phyloP scores from a whole-genome alignment of 2,113 vertebrate species.

The Callorhinus ursinus region DNA sequence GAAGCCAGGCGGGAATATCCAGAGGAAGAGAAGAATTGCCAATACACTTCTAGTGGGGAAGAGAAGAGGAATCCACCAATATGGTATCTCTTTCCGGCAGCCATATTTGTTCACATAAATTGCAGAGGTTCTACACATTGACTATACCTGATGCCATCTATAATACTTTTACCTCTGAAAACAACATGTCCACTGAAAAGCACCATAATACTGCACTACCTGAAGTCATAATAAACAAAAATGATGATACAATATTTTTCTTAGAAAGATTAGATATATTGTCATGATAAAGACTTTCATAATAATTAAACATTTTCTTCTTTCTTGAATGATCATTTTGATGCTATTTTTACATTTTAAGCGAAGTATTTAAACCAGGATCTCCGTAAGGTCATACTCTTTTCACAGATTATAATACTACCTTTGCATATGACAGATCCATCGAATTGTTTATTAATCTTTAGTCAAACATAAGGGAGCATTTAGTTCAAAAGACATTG shows the following conservation, averaged over 20 bases:
- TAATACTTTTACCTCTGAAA: not conserved
- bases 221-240: not conserved
- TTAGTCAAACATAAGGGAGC: not conserved
- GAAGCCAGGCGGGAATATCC: not conserved
- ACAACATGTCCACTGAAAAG: not conserved
- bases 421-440: not conserved
- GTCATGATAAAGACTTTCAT: not conserved
- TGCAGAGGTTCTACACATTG: not conserved
- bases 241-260: not conserved
- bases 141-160: not conserved
- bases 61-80: not conserved
- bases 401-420: not conserved
- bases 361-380: not conserved
- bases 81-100: not conserved
- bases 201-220: not conserved
- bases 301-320: not conserved
- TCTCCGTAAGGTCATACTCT: not conserved
- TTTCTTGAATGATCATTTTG: not conserved
- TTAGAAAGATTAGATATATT: not conserved
- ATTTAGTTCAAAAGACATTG: not conserved
- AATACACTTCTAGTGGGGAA: not conserved
- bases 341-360: not conserved
- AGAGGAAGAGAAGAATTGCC: not conserved
- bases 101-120: not conserved
- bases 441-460: not conserved